Base-by-base conservation (phyloP, 2,797 vertebrate genomes). In the Psittacula derbiana region DNA sequence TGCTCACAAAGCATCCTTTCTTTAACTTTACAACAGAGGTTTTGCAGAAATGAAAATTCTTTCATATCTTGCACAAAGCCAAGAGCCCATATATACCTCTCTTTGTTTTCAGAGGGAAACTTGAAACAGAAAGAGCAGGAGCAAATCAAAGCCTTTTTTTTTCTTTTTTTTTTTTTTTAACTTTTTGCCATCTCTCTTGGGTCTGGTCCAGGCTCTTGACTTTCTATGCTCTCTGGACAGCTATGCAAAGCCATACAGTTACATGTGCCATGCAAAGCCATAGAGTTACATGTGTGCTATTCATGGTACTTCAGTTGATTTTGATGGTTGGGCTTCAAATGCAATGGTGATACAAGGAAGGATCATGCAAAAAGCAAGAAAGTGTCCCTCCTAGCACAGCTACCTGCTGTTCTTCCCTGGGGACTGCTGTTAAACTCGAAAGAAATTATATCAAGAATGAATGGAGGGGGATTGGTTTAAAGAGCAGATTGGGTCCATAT, bases 41-140 rank as follows among this genome's bases (percentile, higher is more conserved):
- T 90, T 81, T 87, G 73, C 82, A 85, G 88, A 93, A 84, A 92
- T 92, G 31, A 95, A 92, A 90, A 92, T 90, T 64, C 73, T 95
- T 94, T 88, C 90, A 50, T 84, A 88, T 88, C 93, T 96, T 92
- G 62, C 28, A 88, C 82, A 94, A 92, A 93, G 92, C 58, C 85
- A 93, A 92, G 70, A 73, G 60, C 50, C 81, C 31, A 10, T 84
- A 90, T 90, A 90, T 61, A 91, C 88, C 80, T 96, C 52, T 80
- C 81, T 96, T 65, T 96, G 81, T 96, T 92, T 90, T 50, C 92
- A 80, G 64, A 76, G 64, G 38, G 71, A 94, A 96, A 85, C 74
- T 81, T 95, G 93, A 91, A 95, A 94, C 70, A 83, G 18, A 82
- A 67, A 80, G 57, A 80, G 73, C 41, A 79, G 80, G 47, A 93